Evolutionary conservation across 2,797 vertebrate genomes (phyloP).

Genomic region (Sphaeramia orbicularis): DNA sequence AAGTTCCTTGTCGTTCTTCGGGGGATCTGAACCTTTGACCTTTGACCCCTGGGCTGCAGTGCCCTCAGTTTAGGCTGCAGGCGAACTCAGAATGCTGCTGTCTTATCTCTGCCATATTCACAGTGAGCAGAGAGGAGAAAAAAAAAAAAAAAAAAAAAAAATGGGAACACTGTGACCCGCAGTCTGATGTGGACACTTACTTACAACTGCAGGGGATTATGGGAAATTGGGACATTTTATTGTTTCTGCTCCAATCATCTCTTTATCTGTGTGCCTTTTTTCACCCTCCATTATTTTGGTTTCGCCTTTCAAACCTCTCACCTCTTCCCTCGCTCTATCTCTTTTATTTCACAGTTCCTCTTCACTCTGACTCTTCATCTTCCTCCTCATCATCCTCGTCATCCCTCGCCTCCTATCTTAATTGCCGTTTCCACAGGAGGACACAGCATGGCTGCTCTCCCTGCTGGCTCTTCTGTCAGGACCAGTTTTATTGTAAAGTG

Average conservation of each 20-base stretch:
- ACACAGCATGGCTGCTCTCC: slow-evolving; percentile 20
- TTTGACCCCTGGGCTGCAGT: slow-evolving; percentile 42
- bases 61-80: slow-evolving; percentile 44
- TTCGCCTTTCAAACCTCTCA: slow-evolving; percentile 19
- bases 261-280: slow-evolving; percentile 35
- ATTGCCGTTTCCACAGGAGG: slow-evolving; percentile 52
- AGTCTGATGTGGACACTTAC: slow-evolving; percentile 47
- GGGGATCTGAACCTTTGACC: slow-evolving; percentile 49
- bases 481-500: slow-evolving; percentile 26
- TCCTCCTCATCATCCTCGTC: slow-evolving; percentile 22
- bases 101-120: slow-evolving; percentile 38
- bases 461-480: slow-evolving; percentile 26
- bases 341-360: slow-evolving; percentile 33
- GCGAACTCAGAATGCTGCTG: slow-evolving; percentile 32
- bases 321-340: slow-evolving; percentile 10
- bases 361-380: slow-evolving; percentile 12
- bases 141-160: slow-evolving; percentile 29
- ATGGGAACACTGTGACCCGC: slow-evolving; percentile 56
- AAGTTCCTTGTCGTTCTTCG: slow-evolving; percentile 18
- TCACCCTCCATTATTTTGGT: slow-evolving; percentile 14
- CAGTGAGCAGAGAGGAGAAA: too few relatives aligned
- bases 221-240: slow-evolving; percentile 62
- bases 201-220: slow-evolving; percentile 66
- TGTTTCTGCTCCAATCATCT: slow-evolving; percentile 54
- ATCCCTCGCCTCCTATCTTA: slow-evolving; percentile 50